Evolutionary conservation across 1,140 invertebrate species (phyloP), one percentile per base, ranked within the genome.

Genomic region (Centruroides vittatus): DNA sequence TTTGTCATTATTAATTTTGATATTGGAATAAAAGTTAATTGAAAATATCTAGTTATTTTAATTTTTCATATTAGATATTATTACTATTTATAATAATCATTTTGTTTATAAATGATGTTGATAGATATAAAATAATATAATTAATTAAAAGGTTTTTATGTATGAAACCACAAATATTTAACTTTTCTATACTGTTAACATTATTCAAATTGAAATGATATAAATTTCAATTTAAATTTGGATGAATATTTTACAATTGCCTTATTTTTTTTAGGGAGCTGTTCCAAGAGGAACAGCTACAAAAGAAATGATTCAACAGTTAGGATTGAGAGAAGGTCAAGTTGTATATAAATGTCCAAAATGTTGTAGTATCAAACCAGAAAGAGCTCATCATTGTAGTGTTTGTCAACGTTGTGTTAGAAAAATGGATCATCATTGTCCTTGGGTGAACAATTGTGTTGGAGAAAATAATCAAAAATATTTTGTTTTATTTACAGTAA

Each of bases 391-490:
- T 80, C 97, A 99, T 73, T 99, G 97, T 75, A 97, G 89, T 51
- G 94, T 98, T 58, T 93, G 90, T 73, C 88, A 94, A 76, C 83
- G 89, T 71, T 98, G 94, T 73, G 94, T 98, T 65, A 79, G 88
- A 61, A 98, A 98, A 79, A 99, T 99, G 96, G 96, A 99, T 75
- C 96, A 99, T 75, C 96, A 70, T 61, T 68, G 67, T 77, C 93
- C 93, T 1, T 97, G 92, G 90, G 89, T 99, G 0, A 99, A 99
- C 72, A 99, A 99, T 74, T 99, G 97, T 78, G 94, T 99, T 5
- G 97, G 96, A 6, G 94, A 98, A 78, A 93, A 91, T 71, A 99
- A 99, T 81, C 97, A 99, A 79, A 98, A 98, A 76, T 98, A 89
- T 78, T 99, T 99, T 81, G 93, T 99, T 65, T 78, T 98, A 55